Evolutionary conservation across 2,113 vertebrate species (phyloP).

Genomic region (Chamaea fasciata): DNA sequence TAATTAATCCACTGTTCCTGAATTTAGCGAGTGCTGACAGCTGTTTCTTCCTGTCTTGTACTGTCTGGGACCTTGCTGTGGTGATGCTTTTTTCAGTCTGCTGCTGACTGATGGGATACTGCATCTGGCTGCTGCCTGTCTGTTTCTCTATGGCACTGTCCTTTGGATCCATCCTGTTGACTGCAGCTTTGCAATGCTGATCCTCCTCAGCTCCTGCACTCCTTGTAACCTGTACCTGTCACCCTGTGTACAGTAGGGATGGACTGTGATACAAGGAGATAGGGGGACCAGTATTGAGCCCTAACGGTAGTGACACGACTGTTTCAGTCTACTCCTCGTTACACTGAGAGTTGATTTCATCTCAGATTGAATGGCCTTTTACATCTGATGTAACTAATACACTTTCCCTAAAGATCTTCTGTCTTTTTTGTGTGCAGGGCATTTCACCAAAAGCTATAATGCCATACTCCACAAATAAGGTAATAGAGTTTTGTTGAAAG

Average conservation of each 20-base stretch:
- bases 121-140: background rate
- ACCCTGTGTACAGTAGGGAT: background rate
- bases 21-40: background rate
- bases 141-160: background rate
- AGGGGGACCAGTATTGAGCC: background rate
- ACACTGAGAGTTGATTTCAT: background rate
- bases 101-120: background rate
- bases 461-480: background rate
- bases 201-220: background rate
- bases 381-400: background rate
- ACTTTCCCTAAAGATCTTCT: background rate
- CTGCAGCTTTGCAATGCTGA: background rate
- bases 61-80: background rate
- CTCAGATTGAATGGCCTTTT: background rate
- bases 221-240: background rate
- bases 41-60: background rate
- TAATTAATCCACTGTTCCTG: background rate
- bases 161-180: background rate
- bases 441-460: background rate
- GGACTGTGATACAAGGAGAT: background rate
- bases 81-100: background rate
- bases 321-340: background rate
- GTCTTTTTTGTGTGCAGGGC: background rate
- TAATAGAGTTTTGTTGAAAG: background rate
- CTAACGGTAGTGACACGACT: background rate